Conservation (phyloP, 1,140 invertebrate species). For the Cydia splendana region DNA sequence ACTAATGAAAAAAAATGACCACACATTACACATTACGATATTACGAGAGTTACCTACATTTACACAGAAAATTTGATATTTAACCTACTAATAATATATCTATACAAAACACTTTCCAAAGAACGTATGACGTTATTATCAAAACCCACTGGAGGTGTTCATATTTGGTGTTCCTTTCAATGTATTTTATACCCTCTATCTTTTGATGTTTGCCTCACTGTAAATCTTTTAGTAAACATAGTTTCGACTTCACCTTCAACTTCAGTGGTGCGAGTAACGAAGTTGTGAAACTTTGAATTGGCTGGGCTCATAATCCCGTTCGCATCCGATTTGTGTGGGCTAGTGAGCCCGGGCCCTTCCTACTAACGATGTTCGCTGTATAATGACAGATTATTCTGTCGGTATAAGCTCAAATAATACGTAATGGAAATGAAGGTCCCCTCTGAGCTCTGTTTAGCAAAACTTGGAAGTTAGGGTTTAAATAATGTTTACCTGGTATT, state of each 20-base stretch:
- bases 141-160: too few relatives aligned
- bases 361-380: neutral
- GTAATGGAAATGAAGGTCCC: neutral
- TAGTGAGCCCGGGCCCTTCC: conserved; percentile 11
- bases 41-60: too few relatives aligned
- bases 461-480: neutral
- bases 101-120: neutral
- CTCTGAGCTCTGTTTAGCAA: neutral
- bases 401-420: conserved; percentile 53
- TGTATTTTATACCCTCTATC: neutral
- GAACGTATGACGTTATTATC: neutral
- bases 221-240: conserved; percentile 47
- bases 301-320: conserved; percentile 44
- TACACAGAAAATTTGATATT: neutral
- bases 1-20: too few relatives aligned
- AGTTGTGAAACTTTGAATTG: conserved; percentile 69
- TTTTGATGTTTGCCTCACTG: neutral
- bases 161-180: neutral
- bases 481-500: too few relatives aligned
- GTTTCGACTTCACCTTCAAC: conserved; percentile 61
- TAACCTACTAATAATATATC: neutral
- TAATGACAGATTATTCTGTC: conserved; percentile 17
- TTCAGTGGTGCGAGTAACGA: conserved; percentile 63
- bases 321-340: conserved; percentile 30
- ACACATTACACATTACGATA: too few relatives aligned